A percentile compares a stretch with the other conserved stretches of the same genome.
phyloP scores from a whole-genome alignment of 2,888 invertebrate species.

The Euphydryas editha region DNA sequence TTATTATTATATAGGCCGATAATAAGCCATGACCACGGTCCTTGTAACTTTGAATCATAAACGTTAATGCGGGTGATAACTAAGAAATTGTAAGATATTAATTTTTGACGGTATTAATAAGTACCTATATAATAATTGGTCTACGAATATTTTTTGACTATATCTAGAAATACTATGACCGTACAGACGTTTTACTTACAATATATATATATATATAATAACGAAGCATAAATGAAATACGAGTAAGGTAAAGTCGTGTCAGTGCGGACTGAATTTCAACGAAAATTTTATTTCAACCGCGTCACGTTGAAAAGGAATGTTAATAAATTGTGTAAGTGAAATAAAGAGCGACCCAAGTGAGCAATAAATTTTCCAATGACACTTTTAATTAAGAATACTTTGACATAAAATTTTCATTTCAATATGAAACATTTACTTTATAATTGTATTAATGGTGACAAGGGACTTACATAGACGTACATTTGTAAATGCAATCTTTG shows the following conservation, averaged over 20 bases:
- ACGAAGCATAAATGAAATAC: background rate
- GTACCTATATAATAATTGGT: too few species aligned
- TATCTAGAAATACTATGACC: background rate
- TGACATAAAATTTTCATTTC: background rate
- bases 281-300: background rate
- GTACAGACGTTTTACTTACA: background rate
- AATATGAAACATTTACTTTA: background rate
- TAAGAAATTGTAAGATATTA: too few species aligned
- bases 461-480: background rate
- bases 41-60: too few species aligned
- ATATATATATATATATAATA: background rate
- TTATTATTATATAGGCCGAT: too few species aligned
- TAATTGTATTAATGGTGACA: background rate
- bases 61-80: too few species aligned
- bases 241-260: background rate
- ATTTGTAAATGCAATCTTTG: too few species aligned
- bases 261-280: slow-evolving; percentile 3
- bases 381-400: slow-evolving; percentile 9
- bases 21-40: too few species aligned
- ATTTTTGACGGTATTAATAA: too few species aligned
- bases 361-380: slow-evolving; percentile 13
- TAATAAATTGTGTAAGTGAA: slow-evolving; percentile 13
- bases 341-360: slow-evolving; percentile 11
- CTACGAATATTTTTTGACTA: background rate
- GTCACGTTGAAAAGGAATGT: slow-evolving; percentile 7